phyloP scores from a whole-genome alignment of 1,140 invertebrate species.

The Pogonognathellus flavescens region DNA sequence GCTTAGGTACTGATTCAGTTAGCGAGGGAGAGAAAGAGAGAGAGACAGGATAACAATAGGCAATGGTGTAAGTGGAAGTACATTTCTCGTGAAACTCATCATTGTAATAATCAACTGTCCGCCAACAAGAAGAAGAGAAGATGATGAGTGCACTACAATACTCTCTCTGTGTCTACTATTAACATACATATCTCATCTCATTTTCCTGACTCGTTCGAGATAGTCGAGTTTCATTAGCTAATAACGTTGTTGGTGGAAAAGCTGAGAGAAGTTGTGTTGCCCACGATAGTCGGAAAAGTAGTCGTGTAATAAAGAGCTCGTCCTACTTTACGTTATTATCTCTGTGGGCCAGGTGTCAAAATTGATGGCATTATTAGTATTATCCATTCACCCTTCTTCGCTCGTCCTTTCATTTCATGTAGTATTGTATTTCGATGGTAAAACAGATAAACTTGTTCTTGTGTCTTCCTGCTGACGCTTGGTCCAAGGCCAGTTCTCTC shows the following conservation, averaged over 20 bases:
- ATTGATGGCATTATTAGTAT: constrained; percentile 3
- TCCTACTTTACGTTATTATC: constrained; percentile 13
- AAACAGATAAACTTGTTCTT: constrained; percentile 17
- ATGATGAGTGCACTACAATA: too few species aligned
- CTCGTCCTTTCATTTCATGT: constrained; percentile 5
- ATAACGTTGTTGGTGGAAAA: too few species aligned
- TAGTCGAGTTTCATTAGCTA: too few species aligned
- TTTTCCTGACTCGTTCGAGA: too few species aligned
- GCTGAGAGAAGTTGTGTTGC: too few species aligned
- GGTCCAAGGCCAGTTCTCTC: not conserved
- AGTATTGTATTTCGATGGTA: not conserved
- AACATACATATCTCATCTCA: too few species aligned
- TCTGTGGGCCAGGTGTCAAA: constrained; percentile 35
- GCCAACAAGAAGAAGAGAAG: too few species aligned
- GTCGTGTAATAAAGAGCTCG: not conserved
- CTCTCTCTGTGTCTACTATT: too few species aligned
- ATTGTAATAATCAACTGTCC: too few species aligned
- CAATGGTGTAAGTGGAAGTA: not conserved
- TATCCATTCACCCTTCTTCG: too few species aligned
- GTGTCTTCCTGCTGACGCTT: not conserved
- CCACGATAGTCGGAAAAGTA: not conserved
- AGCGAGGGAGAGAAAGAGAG: not conserved
- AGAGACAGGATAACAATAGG: not conserved
- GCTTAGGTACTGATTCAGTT: not conserved
- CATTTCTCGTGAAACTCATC: too few species aligned